Percentiles rank a stretch among this genome's conserved stretches.
Conservation (phyloP, 2,888 invertebrate genomes). For the Cosmorhoe ocellata region DNA sequence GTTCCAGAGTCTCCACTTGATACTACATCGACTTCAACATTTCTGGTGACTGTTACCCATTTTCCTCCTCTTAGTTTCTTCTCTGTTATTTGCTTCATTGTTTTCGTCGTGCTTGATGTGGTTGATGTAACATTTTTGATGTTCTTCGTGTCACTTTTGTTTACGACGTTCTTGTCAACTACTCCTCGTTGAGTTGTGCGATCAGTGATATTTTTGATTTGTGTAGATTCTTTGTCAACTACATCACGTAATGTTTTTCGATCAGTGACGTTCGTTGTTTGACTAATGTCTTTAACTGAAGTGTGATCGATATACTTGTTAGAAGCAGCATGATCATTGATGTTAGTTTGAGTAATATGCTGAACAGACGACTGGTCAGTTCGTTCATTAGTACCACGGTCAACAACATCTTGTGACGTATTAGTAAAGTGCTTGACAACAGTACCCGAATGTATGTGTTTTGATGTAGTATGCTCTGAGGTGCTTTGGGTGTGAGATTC, state of each 20-base stretch:
- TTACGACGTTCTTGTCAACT: constrained; percentile 50
- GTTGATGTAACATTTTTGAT: constrained; percentile 54
- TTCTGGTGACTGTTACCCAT: constrained; percentile 79
- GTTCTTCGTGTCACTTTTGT: constrained; percentile 57
- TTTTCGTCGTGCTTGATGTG: constrained; percentile 75
- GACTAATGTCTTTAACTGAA: constrained; percentile 33
- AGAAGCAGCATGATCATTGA: constrained; percentile 20
- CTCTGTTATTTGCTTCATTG: constrained; percentile 80
- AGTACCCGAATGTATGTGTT: constrained; percentile 45
- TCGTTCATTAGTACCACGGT: constrained; percentile 31
- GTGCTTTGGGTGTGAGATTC: constrained; percentile 45
- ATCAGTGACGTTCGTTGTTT: constrained; percentile 33
- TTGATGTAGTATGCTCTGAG: constrained; percentile 40
- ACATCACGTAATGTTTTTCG: constrained; percentile 43
- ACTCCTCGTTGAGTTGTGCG: constrained; percentile 48
- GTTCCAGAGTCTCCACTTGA: constrained; percentile 44
- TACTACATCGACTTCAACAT: constrained; percentile 85
- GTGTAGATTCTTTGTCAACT: constrained; percentile 41
- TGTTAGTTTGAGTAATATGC: constrained; percentile 20
- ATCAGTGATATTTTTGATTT: constrained; percentile 44
- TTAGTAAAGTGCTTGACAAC: constrained; percentile 44
- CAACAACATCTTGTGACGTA: constrained; percentile 43
- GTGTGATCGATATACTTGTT: constrained; percentile 5
- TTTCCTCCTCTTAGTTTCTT: constrained; percentile 79
- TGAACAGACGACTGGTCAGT: constrained; percentile 3